Evolutionary conservation across 2,888 invertebrate genomes (phyloP), one percentile per base, ranked within the genome.

Genomic region (Noctua janthe): DNA sequence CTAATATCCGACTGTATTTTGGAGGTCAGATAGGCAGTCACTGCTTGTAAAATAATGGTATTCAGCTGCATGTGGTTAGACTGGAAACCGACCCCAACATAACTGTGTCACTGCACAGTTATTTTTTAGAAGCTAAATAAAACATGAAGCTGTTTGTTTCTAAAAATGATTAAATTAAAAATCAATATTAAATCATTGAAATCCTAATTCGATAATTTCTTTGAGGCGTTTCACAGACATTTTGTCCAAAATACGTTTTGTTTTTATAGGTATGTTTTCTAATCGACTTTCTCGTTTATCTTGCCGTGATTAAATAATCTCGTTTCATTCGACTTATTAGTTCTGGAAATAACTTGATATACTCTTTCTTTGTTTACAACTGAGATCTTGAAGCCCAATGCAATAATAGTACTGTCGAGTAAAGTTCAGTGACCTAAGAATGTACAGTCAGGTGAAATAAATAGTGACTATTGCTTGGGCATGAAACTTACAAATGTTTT

Each of bases 341-440:
- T 13, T 67, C 77, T 69, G 11, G 71, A 77, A 59, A 77, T 49
- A 51, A 69, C 39, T 59, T 69, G 49, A 59, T 59, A 78, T 43
- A 43, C 43, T 67, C 43, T 43, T 43, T 13, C 23, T 39, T 8
- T 69, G 77, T 78, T 78, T 78, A 78, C 78, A 59, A 69, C 78
- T 69, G 78, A 69, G 78, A 69, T 70, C 13, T 59, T 39, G 49
- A 78, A 69, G 17, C 51, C 59, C 78, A 51, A 13, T 69, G 39
- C 56, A 78, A 59, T 59, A 77, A 51, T n/a, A 29, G 49, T 59
- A 59, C 39, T 39, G 20, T 59, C 23, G 29, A 77, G 59, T 69
- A 51, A 62, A 79, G 51, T 62, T 78, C 69, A 78, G 29, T 79
- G 8, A 78, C 59, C 49, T 39, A 13, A 17, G 11, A 51, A 43